These are phyloP conservation scores for Stenodera caucasica DNA, from an alignment of 2,888 invertebrate species.

Conservation along the genomic window DNA sequence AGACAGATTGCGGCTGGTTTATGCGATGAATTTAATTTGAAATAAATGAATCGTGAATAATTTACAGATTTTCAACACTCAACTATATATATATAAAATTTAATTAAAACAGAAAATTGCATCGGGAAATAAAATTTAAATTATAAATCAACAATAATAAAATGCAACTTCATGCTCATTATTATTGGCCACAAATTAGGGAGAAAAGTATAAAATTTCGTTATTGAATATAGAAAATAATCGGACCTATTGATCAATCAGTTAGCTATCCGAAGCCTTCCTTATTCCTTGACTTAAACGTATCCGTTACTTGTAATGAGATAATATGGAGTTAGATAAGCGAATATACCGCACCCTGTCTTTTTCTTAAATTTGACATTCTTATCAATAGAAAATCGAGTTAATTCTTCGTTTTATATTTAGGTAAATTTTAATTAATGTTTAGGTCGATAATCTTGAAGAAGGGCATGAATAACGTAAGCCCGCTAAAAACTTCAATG, in stretches of 20 bases:
- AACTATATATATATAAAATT: not conserved
- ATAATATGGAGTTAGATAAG: slow-evolving; percentile 39
- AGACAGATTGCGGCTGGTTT: not conserved
- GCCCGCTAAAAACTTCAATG: not conserved
- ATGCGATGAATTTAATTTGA: slow-evolving; percentile 6
- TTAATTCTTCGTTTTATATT: no score
- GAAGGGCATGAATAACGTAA: not conserved
- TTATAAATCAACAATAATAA: not conserved
- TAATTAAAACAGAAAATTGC: slow-evolving; percentile 1
- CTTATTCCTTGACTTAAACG: slow-evolving; percentile 34
- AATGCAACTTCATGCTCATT: no score
- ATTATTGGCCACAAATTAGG: no score
- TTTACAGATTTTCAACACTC: not conserved
- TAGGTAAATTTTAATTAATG: no score
- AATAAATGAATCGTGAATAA: slow-evolving; percentile 12
- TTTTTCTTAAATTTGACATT: no score
- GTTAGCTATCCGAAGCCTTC: slow-evolving; percentile 29
- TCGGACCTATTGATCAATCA: no score
- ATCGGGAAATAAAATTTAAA: not conserved
- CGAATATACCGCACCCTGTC: slow-evolving; percentile 40
- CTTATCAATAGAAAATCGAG: no score
- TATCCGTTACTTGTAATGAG: slow-evolving; percentile 42
- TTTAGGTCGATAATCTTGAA: no score
- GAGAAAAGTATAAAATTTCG: no score
- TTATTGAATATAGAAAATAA: no score